Conservation (phyloP, 2,797 vertebrate species). For the Anguilla anguilla region DNA sequence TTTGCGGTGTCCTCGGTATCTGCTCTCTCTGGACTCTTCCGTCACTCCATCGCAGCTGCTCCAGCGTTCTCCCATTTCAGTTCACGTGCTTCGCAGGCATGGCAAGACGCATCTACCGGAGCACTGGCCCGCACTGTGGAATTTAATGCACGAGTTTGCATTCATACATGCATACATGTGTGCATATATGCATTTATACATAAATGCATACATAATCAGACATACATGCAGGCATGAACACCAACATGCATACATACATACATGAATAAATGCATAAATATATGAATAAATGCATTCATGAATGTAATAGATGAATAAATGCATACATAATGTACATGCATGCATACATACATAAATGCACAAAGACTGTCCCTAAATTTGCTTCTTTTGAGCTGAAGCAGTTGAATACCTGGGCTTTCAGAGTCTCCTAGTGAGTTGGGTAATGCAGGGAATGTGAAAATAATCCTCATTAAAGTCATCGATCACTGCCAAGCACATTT, state of each 20-base stretch:
- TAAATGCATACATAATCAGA: slow-evolving; percentile 15
- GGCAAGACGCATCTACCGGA: not conserved
- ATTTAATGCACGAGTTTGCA: not conserved
- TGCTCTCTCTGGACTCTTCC: not conserved
- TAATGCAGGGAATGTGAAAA: not conserved
- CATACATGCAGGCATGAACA: slow-evolving; percentile 10
- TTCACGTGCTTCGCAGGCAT: not conserved
- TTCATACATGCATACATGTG: slow-evolving; percentile 17
- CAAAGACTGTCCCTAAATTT: not conserved
- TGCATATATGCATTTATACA: slow-evolving; percentile 1
- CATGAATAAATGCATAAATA: slow-evolving; percentile 20
- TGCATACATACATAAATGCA: slow-evolving; percentile 2
- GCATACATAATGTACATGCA: slow-evolving; percentile 4
- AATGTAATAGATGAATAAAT: slow-evolving; percentile 29
- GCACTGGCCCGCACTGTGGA: not conserved
- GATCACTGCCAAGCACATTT: not conserved
- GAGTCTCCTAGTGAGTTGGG: not conserved
- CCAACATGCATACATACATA: slow-evolving; percentile 29
- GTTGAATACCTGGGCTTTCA: not conserved
- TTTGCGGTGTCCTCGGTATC: not conserved
- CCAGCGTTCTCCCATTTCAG: not conserved
- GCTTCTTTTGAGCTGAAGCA: not conserved
- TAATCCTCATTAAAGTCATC: not conserved
- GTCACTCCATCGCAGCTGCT: not conserved
- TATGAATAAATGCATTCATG: slow-evolving; percentile 29